Base-by-base conservation (phyloP, 2,888 invertebrate genomes). In the Tryphoninae sp. region DNA sequence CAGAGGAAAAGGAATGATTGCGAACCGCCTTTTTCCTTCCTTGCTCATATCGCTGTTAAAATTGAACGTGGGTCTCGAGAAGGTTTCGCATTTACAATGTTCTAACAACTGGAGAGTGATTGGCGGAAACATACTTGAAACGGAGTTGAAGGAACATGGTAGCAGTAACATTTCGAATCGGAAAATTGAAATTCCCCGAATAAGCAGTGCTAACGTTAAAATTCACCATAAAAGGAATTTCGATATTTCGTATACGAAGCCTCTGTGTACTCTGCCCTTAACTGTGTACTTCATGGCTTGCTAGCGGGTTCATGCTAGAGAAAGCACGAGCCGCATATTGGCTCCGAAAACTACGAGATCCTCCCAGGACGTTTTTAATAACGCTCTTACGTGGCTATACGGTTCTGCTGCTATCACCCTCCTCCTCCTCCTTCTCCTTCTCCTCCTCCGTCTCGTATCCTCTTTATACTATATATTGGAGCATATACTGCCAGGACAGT, bases 351-450 rank as follows among this genome's bases (percentile, higher is more conserved):
- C 87, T 87, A 86, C 84, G 84, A 80, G 72, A 86, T 68, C 84
- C 86, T 83, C 83, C 86, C 84, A 81, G 83, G 85, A 87, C 86
- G 87, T 88, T 89, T 90, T 90, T 89, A 90, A 90, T 89, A 90
- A 89, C 86, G 85, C 86, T 84, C 87, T 86, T 87, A 87, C 88
- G 88, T 88, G 87, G 87, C 87, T 86, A 9, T 81, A 59, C 74
- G 64, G 67, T 78, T 68, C 68, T 62, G 74, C 22, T 51, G 55
- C 68, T 58, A 40, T 69, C 45, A 62, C 33, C 19, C 73, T 61
- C 45, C 49, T 33, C 4, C 3, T 26, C 4, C 26, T 26, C 26
- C 26, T 33, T 6, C 4, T 33, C 4, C 26, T 33, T 6, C 26
- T 45, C 45, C 42, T 81, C 45, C 59, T 77, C n/a, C n/a, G n/a